Evolutionary conservation across 2,113 vertebrate species (phyloP), one percentile per base, ranked within the genome.

Genomic region (Embiotoca jacksoni): DNA sequence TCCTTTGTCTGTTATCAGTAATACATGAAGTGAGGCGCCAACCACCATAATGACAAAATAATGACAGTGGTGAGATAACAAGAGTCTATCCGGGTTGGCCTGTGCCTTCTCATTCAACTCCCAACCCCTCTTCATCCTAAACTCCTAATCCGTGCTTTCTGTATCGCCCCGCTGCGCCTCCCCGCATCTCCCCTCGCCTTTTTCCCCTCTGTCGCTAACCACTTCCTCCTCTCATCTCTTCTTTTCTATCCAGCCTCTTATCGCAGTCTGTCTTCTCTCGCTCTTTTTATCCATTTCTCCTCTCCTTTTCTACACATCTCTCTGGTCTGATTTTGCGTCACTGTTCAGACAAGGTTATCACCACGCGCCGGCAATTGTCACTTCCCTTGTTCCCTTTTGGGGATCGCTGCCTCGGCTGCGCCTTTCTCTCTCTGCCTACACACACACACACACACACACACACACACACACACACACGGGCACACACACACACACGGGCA

Each of bases 11-110:
- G 80, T 92, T 92, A 92, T 92, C 92, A 52, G 84, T 72, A 80
- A 86, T 78, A 72, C 89, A 87, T 81, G 75, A 87, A 92, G 90
- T 89, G 74, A 88, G 72, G 90, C 86, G n/a, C 85, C 85, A 83
- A 79, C 86, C 49, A 33, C 87, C 83, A 74, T 92, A 91, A 92
- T 90, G 91, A 87, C 92, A 89, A 92, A 93, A 92, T 91, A 93
- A 93, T 91, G 88, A 89, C 91, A 88, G 82, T 35, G 85, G 70
- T 10, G 79, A 79, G 91, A 93, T 92, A 92, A 91, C 75, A 1
- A 31, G 62, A 82, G 76, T 81, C 87, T 80, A 52, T 80, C 80
- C 59, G 73, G 44, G 41, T 88, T 82, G 81, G 76, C 82, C 81
- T 80, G 81, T 75, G 80, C 82, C 83, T 83, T 65, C 61, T 49